Evolutionary conservation across 30 jellyfish, hydroid and myxozoan genomes (phyloP).

Genomic region (Catostylus mosaicus): DNA sequence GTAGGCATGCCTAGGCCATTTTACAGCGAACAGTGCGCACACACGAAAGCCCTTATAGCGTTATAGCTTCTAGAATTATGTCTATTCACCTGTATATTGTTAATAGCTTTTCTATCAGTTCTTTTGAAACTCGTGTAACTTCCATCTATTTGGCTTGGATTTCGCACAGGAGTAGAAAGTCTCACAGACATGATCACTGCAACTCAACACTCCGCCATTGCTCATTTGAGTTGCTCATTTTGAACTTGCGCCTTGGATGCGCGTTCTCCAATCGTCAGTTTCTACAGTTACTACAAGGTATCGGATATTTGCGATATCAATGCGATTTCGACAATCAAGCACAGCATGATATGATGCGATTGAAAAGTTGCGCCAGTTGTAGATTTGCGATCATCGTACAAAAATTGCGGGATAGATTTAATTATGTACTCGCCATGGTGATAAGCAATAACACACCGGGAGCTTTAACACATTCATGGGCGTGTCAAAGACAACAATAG

Average conservation of each 20-base stretch:
- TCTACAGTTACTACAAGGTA: not conserved
- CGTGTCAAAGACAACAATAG: too few species aligned
- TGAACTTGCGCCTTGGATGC: not conserved
- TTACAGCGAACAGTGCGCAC: too few species aligned
- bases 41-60: too few species aligned
- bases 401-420: not conserved
- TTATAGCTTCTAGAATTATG: too few species aligned
- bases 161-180: constrained; percentile 64
- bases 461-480: too few species aligned
- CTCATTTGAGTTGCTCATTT: constrained; percentile 6
- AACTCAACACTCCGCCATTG: not conserved
- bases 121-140: constrained; percentile 18
- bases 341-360: not conserved
- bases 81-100: not conserved
- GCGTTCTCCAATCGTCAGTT: not conserved
- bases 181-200: constrained; percentile 49
- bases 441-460: not conserved
- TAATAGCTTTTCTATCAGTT: constrained; percentile 4
- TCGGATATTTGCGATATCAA: too few species aligned
- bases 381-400: not conserved
- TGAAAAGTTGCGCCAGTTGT: not conserved
- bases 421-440: not conserved
- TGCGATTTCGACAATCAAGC: not conserved
- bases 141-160: constrained; percentile 35
- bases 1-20: not conserved